phyloP scores from a whole-genome alignment of 2,888 invertebrate species.

The Margaritifera margaritifera region DNA sequence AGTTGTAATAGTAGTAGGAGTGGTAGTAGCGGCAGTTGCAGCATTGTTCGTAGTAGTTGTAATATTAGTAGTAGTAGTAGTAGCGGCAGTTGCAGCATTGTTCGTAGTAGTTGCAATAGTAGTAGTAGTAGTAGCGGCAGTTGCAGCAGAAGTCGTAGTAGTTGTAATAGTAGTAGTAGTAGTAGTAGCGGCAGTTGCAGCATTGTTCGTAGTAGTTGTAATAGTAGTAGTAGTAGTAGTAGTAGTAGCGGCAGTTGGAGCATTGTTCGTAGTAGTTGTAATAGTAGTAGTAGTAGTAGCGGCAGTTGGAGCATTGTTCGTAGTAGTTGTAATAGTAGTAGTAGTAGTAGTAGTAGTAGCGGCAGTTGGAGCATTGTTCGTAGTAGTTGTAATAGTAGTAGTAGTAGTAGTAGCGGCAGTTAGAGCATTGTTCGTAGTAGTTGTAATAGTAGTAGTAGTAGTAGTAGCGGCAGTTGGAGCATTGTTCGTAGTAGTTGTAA shows the following conservation, averaged over 20 bases:
- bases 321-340: not conserved
- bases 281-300: conserved; percentile 7
- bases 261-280: conserved; percentile 1
- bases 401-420: no score
- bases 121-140: conserved; percentile 12
- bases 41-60: no score
- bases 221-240: conserved; percentile 9
- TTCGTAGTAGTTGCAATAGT: conserved; percentile 10
- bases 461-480: no score
- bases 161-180: conserved; percentile 11
- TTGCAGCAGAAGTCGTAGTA: no score
- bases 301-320: conserved; percentile 1
- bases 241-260: not conserved
- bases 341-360: no score
- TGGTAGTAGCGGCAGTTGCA: conserved; percentile 9
- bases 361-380: no score
- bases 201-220: conserved; percentile 1
- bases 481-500: no score
- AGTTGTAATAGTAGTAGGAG: conserved; percentile 12
- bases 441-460: no score
- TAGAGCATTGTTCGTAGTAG: no score
- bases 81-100: not conserved
- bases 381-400: no score
- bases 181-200: conserved; percentile 10
- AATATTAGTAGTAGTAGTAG: conserved; percentile 8